Percentiles rank a stretch among this genome's conserved stretches.
Evolutionary conservation across 1,140 invertebrate species (phyloP).

Genomic region (Drosophila sturtevanti): DNA sequence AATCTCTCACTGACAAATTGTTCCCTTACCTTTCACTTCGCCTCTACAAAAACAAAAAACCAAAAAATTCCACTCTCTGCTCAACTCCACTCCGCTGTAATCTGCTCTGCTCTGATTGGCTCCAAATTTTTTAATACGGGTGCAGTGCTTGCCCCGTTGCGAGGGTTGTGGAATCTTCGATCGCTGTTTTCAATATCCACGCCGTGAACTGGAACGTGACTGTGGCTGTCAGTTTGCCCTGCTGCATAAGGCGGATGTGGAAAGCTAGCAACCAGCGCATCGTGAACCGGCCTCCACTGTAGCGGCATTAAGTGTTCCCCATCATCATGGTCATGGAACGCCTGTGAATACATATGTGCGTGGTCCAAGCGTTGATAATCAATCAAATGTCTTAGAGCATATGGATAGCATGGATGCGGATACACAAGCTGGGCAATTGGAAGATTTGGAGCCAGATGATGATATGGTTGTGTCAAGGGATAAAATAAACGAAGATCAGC

Average conservation of each 20-base stretch:
- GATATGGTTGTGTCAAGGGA: slow-evolving; percentile 7
- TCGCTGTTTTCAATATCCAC: slow-evolving; percentile 92
- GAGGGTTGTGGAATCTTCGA: slow-evolving; percentile 92
- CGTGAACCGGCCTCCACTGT: slow-evolving; percentile 72
- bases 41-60: neutral
- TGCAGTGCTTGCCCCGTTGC: slow-evolving; percentile 82
- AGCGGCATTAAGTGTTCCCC: slow-evolving; percentile 42
- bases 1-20: slow-evolving; percentile 74
- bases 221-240: slow-evolving; percentile 94
- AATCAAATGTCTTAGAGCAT: slow-evolving; percentile 69
- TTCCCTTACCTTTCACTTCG: slow-evolving; percentile 62
- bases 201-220: slow-evolving; percentile 89
- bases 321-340: slow-evolving; percentile 59
- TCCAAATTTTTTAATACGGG: slow-evolving; percentile 9
- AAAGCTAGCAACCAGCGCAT: slow-evolving; percentile 83
- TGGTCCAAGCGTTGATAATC: slow-evolving; percentile 68
- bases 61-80: slow-evolving; percentile 39
- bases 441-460: slow-evolving; percentile 40
- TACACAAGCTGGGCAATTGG: slow-evolving; percentile 16
- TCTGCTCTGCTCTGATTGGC: slow-evolving; percentile 37
- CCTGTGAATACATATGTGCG: slow-evolving; percentile 77
- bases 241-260: slow-evolving; percentile 90
- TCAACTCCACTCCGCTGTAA: slow-evolving; percentile 36
- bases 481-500: slow-evolving; percentile 32
- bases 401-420: slow-evolving; percentile 55